These are phyloP conservation scores for Haliclona indistincta DNA, from an alignment of 37 sponge, comb jelly and placozoan genomes.

Conservation along the genomic window DNA sequence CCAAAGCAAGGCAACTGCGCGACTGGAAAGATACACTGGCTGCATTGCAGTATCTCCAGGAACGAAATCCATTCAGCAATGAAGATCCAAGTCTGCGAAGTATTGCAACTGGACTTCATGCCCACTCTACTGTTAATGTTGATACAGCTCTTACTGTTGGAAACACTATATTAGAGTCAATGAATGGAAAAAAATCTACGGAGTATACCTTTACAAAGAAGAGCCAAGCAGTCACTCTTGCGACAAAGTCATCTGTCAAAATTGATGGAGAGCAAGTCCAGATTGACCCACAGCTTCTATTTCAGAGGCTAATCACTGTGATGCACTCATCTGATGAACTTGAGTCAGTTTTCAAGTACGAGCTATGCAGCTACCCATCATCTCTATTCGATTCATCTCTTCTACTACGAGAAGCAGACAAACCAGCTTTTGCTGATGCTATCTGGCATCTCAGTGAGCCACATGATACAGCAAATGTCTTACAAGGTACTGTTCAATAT, in stretches of 20 bases:
- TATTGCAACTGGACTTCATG: constrained; percentile 35
- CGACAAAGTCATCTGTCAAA: too few relatives aligned
- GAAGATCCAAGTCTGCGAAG: constrained; percentile 32
- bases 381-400: constrained; percentile 46
- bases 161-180: constrained; percentile 12
- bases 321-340: constrained; percentile 33
- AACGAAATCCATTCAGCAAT: constrained; percentile 36
- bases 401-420: constrained; percentile 42
- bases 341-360: too few relatives aligned
- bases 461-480: background rate
- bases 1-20: constrained; percentile 38
- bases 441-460: background rate
- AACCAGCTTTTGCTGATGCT: too few relatives aligned
- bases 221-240: too few relatives aligned
- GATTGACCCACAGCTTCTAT: too few relatives aligned
- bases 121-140: constrained; percentile 22
- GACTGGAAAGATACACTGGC: constrained; percentile 56
- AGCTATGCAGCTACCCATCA: constrained; percentile 39
- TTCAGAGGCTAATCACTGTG: constrained; percentile 51
- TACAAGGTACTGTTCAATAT: too few relatives aligned
- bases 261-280: constrained; percentile 28
- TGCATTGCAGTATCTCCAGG: constrained; percentile 36
- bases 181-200: constrained; percentile 34
- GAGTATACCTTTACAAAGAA: constrained; percentile 42
- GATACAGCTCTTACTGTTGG: too few relatives aligned